These are phyloP conservation scores for Diplolepis rosae DNA, from an alignment of 2,888 invertebrate species.

Conservation along the genomic window DNA sequence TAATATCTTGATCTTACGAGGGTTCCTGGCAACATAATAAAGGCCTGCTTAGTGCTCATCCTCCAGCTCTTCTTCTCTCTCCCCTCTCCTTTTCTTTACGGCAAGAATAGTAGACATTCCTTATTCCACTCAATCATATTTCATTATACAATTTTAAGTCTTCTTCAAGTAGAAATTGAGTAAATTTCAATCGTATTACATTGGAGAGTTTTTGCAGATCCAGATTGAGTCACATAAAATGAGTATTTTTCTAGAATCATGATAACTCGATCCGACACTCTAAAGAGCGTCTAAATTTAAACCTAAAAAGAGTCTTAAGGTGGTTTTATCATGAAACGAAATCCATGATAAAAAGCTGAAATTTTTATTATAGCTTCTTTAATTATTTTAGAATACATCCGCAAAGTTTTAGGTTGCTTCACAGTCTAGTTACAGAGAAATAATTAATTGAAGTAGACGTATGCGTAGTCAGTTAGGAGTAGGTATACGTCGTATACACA, in stretches of 20 bases:
- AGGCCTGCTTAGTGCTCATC: constrained; percentile 51
- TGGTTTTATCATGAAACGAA: too few relatives aligned
- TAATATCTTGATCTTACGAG: constrained; percentile 53
- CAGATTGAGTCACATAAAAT: background rate
- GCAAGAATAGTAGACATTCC: constrained; percentile 49
- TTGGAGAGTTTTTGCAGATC: background rate
- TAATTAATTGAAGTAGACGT: too few relatives aligned
- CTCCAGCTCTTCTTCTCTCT: constrained; percentile 23
- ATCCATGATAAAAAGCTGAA: too few relatives aligned
- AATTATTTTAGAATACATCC: too few relatives aligned
- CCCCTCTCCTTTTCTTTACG: constrained; percentile 9
- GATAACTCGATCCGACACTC: background rate
- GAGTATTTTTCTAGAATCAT: background rate
- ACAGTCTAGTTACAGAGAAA: too few relatives aligned
- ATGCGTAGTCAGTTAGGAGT: too few relatives aligned
- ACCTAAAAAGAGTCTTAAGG: too few relatives aligned
- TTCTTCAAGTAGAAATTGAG: constrained; percentile 16
- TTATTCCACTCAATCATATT: constrained; percentile 57
- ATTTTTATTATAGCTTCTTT: too few relatives aligned
- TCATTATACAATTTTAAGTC: constrained; percentile 53
- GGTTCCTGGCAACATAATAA: constrained; percentile 54
- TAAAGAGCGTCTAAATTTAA: too few relatives aligned
- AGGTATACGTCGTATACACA: too few relatives aligned
- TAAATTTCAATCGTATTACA: background rate
- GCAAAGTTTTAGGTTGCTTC: too few relatives aligned